These are phyloP conservation scores for Nipponia nippon DNA, from an alignment of 2,113 vertebrate species.

Conservation along the genomic window DNA sequence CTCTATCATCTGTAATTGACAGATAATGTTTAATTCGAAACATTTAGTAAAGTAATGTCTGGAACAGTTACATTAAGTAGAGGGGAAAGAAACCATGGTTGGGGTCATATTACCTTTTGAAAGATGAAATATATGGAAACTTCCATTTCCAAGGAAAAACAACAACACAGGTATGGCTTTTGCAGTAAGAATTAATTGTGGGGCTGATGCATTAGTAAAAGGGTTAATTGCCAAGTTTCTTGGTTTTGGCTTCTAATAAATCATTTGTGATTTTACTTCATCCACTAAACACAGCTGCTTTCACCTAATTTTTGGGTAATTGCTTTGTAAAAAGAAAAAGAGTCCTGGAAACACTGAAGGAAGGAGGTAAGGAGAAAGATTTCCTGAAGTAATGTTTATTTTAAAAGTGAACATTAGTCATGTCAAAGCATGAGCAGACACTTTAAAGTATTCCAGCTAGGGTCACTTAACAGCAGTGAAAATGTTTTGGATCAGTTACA, in stretches of 20 bases:
- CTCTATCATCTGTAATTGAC: slow-evolving; percentile 35
- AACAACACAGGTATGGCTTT: not conserved
- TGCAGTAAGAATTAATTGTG: not conserved
- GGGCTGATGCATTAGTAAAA: not conserved
- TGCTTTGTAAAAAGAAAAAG: not conserved
- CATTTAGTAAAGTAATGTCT: slow-evolving; percentile 40
- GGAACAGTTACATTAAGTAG: slow-evolving; percentile 30
- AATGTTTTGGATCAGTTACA: not conserved
- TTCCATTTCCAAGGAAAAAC: not conserved
- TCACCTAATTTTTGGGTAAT: not conserved
- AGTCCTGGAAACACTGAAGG: not conserved
- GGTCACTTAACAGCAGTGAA: not conserved
- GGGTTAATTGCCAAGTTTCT: not conserved
- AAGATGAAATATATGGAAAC: slow-evolving; percentile 32
- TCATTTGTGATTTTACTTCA: not conserved
- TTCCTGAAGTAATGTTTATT: not conserved
- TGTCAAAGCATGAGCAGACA: not conserved
- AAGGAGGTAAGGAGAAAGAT: not conserved
- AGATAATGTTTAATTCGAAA: slow-evolving; percentile 61
- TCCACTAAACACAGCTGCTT: not conserved
- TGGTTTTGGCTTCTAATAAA: not conserved
- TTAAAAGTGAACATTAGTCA: not conserved
- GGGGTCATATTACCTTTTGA: slow-evolving; percentile 24
- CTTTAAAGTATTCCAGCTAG: not conserved
- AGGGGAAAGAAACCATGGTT: slow-evolving; percentile 8